Percentiles rank a stretch among this genome's conserved stretches.
These are phyloP conservation scores for Cephus nigrinus DNA, from an alignment of 2,888 invertebrate species.

Conservation along the genomic window DNA sequence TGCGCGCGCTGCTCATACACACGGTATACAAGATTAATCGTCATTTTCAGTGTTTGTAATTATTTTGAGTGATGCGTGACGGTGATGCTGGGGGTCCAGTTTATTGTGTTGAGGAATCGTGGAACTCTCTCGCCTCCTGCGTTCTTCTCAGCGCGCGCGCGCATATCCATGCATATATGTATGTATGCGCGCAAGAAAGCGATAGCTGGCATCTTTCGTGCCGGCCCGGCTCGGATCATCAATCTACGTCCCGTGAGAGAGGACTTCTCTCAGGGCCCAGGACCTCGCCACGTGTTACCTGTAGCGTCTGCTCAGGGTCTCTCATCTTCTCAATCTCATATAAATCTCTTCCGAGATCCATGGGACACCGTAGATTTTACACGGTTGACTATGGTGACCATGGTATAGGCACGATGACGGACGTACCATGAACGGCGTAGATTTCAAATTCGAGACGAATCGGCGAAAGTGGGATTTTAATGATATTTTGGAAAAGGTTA, in stretches of 20 bases:
- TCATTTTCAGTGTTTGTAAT: conserved; percentile 52
- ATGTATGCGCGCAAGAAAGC: conserved; percentile 31
- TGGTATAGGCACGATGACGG: background rate
- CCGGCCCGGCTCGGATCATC: conserved; percentile 40
- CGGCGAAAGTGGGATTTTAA: background rate
- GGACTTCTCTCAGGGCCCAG: conserved; percentile 15
- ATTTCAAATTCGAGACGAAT: background rate
- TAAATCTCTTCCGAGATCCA: background rate
- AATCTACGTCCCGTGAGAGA: conserved; percentile 42
- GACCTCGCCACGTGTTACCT: conserved; percentile 14
- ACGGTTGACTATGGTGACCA: background rate
- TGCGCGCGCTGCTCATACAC: background rate
- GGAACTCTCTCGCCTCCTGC: conserved; percentile 1
- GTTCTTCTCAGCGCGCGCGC: conserved; percentile 10
- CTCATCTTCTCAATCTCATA: conserved; percentile 12
- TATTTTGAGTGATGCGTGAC: conserved; percentile 50
- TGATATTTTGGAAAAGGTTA: background rate
- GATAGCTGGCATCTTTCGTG: conserved; percentile 31
- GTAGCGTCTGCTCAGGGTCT: conserved; percentile 2
- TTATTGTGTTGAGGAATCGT: conserved; percentile 17
- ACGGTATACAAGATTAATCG: conserved; percentile 50
- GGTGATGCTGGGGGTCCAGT: conserved; percentile 23
- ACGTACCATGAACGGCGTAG: background rate
- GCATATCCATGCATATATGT: conserved; percentile 13
- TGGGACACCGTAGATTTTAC: background rate